Base-by-base conservation (phyloP, 2,888 invertebrate species). In the Cheilosia vernalis region DNA sequence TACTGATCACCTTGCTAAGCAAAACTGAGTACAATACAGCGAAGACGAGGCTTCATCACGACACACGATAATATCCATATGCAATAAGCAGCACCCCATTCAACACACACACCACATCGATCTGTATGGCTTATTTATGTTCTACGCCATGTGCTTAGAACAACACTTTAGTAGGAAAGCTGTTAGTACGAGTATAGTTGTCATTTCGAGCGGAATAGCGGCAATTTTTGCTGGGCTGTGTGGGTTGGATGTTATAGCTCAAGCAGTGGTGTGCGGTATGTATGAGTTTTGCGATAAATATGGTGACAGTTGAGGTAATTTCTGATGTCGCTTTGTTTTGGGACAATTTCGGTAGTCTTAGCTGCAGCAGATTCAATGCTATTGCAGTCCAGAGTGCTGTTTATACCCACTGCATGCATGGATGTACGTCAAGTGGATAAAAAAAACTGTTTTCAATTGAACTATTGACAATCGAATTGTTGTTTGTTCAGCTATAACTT, bases 121-220 rank as follows among this genome's bases (percentile, higher is more conserved):
- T 37, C 37, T 37, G 13, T 37, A 10, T 10, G 33, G 17, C 56
- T 47, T 37, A 24, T 27, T 73, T 40, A 24, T 53, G 7, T 73
- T 67, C 55, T 67, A 21, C 24, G 49, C 21, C 49, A 49, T 53
- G 55, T 49, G 51, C 30, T 66, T 44, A 55, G 67, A 33, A 56
- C 44, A 55, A 67, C 19, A 33, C 40, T 19, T 40, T 42, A 27
- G 21, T 64, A 40, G 15, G 17, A 40, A 53, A 30, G 55, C 24
- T 55, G 55, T 19, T 63, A n/a, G 10, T 13, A 40, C 9, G n/a
- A 4, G 15, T 51, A 30, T 61, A 44, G 44, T 56, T 27, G 30
- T 9, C 49, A 33, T n/a, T 74, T n/a, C n/a, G 64, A 33, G 70
- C 60, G 70, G 70, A 82, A 82, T 82, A 82, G 82, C 82, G 82